Evolutionary conservation across 2,797 vertebrate genomes (phyloP).

Genomic region (Tapirus indicus): DNA sequence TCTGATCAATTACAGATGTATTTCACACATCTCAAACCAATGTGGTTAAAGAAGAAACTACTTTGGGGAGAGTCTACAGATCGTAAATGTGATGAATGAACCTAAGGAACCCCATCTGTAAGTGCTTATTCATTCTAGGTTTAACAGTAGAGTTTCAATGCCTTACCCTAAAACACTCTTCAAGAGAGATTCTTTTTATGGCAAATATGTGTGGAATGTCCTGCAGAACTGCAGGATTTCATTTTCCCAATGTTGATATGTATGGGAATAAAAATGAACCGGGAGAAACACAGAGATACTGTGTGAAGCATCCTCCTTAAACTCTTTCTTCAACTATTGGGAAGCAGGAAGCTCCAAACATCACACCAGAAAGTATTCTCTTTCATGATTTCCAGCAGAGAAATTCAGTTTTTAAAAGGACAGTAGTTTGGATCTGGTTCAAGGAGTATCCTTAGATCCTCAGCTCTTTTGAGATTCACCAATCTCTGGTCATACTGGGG

Average conservation of each 20-base stretch:
- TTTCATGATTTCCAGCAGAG: conserved; percentile 50
- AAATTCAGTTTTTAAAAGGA: conserved; percentile 55
- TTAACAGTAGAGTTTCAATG: not conserved
- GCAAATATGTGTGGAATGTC: conserved; percentile 34
- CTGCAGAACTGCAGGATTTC: conserved; percentile 49
- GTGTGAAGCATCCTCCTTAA: conserved; percentile 24
- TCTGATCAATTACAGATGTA: conserved; percentile 59
- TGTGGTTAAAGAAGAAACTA: conserved; percentile 53
- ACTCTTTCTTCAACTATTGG: conserved; percentile 13
- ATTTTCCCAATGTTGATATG: conserved; percentile 30
- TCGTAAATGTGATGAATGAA: conserved; percentile 67
- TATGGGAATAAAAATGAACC: conserved; percentile 59
- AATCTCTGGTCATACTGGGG: not conserved
- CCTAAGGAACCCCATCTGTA: conserved; percentile 65
- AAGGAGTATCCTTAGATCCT: conserved; percentile 41
- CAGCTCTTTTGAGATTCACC: not conserved
- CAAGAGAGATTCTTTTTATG: conserved; percentile 62
- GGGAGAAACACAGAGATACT: conserved; percentile 19
- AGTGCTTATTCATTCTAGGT: conserved; percentile 45
- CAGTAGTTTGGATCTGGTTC: conserved; percentile 18
- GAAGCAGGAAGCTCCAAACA: conserved; percentile 49
- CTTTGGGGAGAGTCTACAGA: conserved; percentile 60
- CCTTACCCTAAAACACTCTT: conserved; percentile 56
- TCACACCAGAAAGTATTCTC: conserved; percentile 51
- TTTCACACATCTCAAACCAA: conserved; percentile 59